These are phyloP conservation scores for Myotis brandtii DNA, from an alignment of 2,113 vertebrate species.

Conservation along the genomic window DNA sequence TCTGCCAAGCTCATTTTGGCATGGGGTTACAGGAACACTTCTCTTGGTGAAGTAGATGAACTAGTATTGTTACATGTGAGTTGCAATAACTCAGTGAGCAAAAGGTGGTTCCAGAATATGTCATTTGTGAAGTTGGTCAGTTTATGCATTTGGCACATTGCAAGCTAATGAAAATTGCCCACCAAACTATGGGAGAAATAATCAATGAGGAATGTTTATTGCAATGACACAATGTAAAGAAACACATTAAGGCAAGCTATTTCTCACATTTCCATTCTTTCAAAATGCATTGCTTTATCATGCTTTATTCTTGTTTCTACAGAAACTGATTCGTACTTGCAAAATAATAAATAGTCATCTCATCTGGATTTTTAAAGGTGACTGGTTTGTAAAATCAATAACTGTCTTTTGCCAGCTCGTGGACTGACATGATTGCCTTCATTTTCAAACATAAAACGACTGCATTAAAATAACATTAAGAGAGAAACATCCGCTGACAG, in stretches of 20 bases:
- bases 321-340: conserved; percentile 76
- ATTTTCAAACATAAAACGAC: conserved; percentile 81
- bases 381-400: conserved; percentile 83
- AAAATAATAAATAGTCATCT: conserved; percentile 82
- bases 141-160: conserved; percentile 47
- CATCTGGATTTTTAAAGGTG: conserved; percentile 80
- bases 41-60: background rate
- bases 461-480: conserved; percentile 84
- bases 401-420: conserved; percentile 76
- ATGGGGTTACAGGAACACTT: background rate
- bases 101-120: conserved; percentile 42
- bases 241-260: conserved; percentile 62
- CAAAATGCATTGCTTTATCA: conserved; percentile 61
- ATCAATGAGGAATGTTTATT: conserved; percentile 76
- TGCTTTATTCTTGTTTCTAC: conserved; percentile 70
- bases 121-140: conserved; percentile 65
- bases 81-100: conserved; percentile 38
- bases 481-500: conserved; percentile 74
- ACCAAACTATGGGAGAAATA: conserved; percentile 63
- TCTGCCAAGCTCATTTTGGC: background rate
- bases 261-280: conserved; percentile 72
- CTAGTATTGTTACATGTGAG: background rate
- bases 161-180: conserved; percentile 69
- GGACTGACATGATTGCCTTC: conserved; percentile 81
- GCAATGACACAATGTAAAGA: conserved; percentile 67